Evolutionary conservation across 2,888 invertebrate species (phyloP).

Genomic region (Charanyca ferruginea): DNA sequence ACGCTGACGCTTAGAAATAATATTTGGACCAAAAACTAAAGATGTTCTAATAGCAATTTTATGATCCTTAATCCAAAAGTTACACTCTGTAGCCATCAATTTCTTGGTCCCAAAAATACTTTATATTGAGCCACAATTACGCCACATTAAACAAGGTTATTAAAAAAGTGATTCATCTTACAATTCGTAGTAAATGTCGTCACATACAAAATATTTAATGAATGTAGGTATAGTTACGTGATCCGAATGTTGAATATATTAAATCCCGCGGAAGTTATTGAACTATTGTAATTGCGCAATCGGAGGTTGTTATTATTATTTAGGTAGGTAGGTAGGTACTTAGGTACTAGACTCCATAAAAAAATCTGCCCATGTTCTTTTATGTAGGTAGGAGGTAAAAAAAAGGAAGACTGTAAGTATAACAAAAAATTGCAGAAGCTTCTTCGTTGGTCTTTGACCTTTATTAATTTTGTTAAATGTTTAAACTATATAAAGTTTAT

Average conservation of each 20-base stretch:
- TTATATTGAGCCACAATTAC: slow-evolving; percentile 42
- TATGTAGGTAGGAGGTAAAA: background rate
- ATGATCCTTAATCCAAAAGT: slow-evolving; percentile 8
- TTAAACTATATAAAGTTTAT: too few relatives aligned
- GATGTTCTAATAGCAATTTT: background rate
- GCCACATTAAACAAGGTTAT: slow-evolving; percentile 47
- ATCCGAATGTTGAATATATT: slow-evolving; percentile 56
- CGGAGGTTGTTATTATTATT: slow-evolving; percentile 31
- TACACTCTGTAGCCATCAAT: background rate
- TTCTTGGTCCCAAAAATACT: background rate
- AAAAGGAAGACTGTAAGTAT: background rate
- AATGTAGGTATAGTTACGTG: slow-evolving; percentile 52
- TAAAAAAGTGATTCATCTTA: slow-evolving; percentile 49
- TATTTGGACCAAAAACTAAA: background rate
- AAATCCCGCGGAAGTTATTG: slow-evolving; percentile 58
- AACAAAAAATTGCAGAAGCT: background rate
- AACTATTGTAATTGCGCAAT: slow-evolving; percentile 60
- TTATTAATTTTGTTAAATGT: too few relatives aligned
- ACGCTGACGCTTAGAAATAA: background rate
- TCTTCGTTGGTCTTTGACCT: too few relatives aligned
- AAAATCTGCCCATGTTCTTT: background rate
- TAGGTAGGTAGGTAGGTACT: background rate
- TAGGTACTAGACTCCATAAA: background rate
- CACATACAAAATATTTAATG: slow-evolving; percentile 51
- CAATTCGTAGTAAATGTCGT: slow-evolving; percentile 47